These are phyloP conservation scores for Slavum lentiscoides DNA, from an alignment of 2,888 invertebrate species.

Conservation along the genomic window DNA sequence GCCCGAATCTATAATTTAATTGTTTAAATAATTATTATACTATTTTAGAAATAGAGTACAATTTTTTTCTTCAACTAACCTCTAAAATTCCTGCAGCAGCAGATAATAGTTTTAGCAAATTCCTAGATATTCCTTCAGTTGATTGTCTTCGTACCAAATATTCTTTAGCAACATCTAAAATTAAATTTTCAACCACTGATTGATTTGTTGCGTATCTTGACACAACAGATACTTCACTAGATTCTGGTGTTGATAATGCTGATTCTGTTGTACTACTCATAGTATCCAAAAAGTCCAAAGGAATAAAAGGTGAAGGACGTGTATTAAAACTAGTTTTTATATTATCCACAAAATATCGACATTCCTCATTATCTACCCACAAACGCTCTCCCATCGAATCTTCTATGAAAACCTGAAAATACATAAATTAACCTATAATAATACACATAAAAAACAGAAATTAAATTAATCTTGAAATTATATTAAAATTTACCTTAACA, in stretches of 20 bases:
- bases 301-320: constrained; percentile 67
- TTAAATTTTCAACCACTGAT: constrained; percentile 77
- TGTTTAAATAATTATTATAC: background rate
- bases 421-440: constrained; percentile 19
- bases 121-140: constrained; percentile 84
- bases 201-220: constrained; percentile 58
- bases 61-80: constrained; percentile 60
- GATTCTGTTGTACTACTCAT: constrained; percentile 18
- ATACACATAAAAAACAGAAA: no score
- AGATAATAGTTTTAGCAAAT: constrained; percentile 82
- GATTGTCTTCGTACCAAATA: constrained; percentile 83
- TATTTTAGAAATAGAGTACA: background rate
- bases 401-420: constrained; percentile 80
- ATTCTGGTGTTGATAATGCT: constrained; percentile 1
- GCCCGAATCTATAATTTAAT: constrained; percentile 67
- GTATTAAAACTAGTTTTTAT: constrained; percentile 84
- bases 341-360: constrained; percentile 88
- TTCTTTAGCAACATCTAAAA: constrained; percentile 85
- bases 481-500: constrained; percentile 69
- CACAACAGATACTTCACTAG: constrained; percentile 33
- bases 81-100: constrained; percentile 85
- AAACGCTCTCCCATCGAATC: constrained; percentile 90
- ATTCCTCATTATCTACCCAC: constrained; percentile 92
- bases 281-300: constrained; percentile 49
- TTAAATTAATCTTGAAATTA: no score